Percentiles rank a stretch among this genome's conserved stretches.
Conservation (phyloP, 1,140 invertebrate species). For the Lucilia cuprina region DNA sequence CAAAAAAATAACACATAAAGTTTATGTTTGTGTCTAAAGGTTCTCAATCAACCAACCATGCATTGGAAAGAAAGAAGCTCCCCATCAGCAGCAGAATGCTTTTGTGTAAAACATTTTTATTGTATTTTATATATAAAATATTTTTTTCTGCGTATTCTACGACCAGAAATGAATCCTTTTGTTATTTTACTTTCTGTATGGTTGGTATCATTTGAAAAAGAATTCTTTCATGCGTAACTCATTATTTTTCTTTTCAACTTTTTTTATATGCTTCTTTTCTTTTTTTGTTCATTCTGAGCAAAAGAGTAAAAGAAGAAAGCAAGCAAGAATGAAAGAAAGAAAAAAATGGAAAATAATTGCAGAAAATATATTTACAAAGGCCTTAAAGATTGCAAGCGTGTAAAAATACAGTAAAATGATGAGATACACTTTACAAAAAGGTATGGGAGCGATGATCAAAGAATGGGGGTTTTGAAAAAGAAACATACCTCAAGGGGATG, state of each 20-base stretch:
- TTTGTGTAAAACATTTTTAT: background rate
- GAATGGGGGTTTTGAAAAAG: background rate
- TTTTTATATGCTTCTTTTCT: background rate
- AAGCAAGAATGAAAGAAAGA: conserved; percentile 10
- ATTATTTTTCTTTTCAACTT: conserved; percentile 51
- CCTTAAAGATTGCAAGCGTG: background rate
- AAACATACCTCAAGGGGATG: background rate
- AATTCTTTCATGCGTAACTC: conserved; percentile 62
- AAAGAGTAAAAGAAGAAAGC: background rate
- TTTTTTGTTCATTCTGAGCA: background rate
- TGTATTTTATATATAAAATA: background rate
- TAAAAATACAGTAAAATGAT: background rate
- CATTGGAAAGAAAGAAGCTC: background rate
- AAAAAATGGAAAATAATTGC: conserved; percentile 39
- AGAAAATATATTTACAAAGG: conserved; percentile 33
- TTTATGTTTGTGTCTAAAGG: background rate
- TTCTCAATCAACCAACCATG: conserved; percentile 23
- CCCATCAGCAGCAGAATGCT: background rate
- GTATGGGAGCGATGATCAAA: background rate
- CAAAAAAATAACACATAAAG: background rate
- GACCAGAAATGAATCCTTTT: conserved; percentile 33
- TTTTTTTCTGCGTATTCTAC: conserved; percentile 9
- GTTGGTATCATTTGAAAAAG: conserved; percentile 44
- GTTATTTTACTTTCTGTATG: conserved; percentile 7
- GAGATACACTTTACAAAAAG: background rate